phyloP scores from a whole-genome alignment of 2,797 vertebrate genomes.

The Anguilla pacifica region DNA sequence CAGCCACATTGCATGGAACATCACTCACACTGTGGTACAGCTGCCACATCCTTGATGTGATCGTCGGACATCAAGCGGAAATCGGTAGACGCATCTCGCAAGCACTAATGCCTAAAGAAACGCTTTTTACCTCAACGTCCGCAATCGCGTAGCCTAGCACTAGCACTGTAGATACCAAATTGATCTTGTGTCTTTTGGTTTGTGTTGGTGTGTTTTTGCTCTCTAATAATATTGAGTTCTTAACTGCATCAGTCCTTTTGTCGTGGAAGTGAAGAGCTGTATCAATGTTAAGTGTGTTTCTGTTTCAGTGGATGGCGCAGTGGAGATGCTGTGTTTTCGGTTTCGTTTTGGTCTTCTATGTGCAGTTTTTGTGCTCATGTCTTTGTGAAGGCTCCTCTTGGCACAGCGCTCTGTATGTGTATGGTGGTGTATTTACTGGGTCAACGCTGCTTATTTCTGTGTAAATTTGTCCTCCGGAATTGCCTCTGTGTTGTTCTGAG shows the following conservation, averaged over 20 bases:
- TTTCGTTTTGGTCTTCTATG: background rate
- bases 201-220: slow-evolving; percentile 11
- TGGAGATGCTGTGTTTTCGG: background rate
- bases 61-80: background rate
- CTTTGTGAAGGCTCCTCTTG: slow-evolving; percentile 17
- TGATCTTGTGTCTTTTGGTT: slow-evolving; percentile 2
- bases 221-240: background rate
- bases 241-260: slow-evolving; percentile 4
- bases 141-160: slow-evolving; percentile 10
- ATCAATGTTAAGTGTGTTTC: slow-evolving; percentile 13
- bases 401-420: slow-evolving; percentile 7
- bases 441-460: background rate
- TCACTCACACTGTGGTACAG: slow-evolving; percentile 35
- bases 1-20: slow-evolving; percentile 42
- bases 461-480: background rate
- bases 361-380: slow-evolving; percentile 5
- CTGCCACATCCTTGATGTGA: slow-evolving; percentile 26
- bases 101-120: slow-evolving; percentile 22
- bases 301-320: slow-evolving; percentile 14
- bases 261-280: background rate
- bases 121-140: background rate
- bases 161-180: background rate
- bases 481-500: background rate
- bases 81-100: slow-evolving; percentile 18
- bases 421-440: slow-evolving; percentile 9